Base-by-base conservation (phyloP, 1,140 invertebrate species). In the Drosophila ficusphila region DNA sequence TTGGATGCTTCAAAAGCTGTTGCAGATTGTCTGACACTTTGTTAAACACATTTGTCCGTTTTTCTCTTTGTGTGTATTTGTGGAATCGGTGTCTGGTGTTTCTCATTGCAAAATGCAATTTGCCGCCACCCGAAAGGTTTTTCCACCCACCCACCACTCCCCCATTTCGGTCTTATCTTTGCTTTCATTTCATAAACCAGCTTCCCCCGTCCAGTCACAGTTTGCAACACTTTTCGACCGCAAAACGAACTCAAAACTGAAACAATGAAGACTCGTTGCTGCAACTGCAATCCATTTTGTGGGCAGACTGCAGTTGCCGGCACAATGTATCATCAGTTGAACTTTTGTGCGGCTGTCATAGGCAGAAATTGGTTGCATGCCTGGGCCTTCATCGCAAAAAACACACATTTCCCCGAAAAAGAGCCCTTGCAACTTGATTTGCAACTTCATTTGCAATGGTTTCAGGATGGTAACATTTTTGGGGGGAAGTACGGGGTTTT, bases 301-400 rank as follows among this genome's bases (percentile, higher is more conserved):
- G 52, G 49, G 74, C 71, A 75, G 70, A 82, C 73, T 88, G 83
- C 82, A 88, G 68, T 82, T 75, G 56, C 78, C 72, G 82, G 67
- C 72, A 88, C 81, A 86, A 86, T 86, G 81, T 86, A 86, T 86
- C 82, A 86, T 86, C 82, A 76, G 82, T 65, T 81, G 82, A 86
- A 81, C 82, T 86, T 88, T 86, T 86, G 82, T 82, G 72, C 60
- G 72, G 76, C 82, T 86, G 81, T 85, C 81, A 85, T 76, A 85
- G 81, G 65, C 79, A 76, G 79, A 85, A 79, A 76, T 79, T 75
- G 72, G 79, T 88, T 86, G 81, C 81, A 86, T 70, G 82, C 79
- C 71, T 41, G 19, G 44, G 14, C 65, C n/a, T 27, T 23, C 16
- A 6, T 23, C n/a, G 23, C 14, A 53, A 29, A 19, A 49, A 57